phyloP scores from a whole-genome alignment of 2,888 invertebrate genomes.

The Cataglyphis albicans region DNA sequence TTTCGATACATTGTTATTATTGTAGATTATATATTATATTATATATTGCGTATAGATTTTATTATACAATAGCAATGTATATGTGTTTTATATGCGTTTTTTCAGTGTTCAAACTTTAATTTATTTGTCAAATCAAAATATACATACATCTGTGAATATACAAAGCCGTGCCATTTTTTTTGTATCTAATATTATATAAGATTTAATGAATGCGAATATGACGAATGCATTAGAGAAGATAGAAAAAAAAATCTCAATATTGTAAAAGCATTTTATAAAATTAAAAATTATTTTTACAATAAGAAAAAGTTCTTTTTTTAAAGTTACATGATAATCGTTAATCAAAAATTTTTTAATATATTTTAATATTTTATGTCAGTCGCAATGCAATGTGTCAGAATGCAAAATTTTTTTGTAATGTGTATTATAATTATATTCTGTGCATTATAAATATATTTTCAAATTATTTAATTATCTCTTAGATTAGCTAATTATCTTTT shows the following conservation, averaged over 20 bases:
- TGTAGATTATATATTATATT: not conserved
- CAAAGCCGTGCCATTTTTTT: not conserved
- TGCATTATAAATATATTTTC: not conserved
- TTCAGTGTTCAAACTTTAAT: not conserved
- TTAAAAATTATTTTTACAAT: not conserved
- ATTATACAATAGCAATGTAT: not conserved
- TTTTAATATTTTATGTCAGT: not conserved
- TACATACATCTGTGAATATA: not conserved
- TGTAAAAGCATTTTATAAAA: not conserved
- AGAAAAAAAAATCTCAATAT: not conserved
- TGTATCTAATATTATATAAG: not conserved
- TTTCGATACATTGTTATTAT: not conserved
- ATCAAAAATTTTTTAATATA: not conserved
- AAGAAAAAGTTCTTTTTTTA: not conserved
- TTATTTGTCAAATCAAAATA: not conserved
- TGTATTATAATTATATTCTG: not conserved
- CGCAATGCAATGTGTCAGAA: not conserved
- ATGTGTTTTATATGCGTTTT: not conserved
- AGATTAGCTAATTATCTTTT: not conserved
- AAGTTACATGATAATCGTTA: not conserved
- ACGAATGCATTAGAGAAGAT: not conserved
- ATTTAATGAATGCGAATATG: not conserved
- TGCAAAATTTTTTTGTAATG: not conserved
- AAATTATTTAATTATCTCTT: not conserved
- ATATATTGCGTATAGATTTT: not conserved